Conservation (phyloP, 2,888 invertebrate species). For the Cantharis lateralis region DNA sequence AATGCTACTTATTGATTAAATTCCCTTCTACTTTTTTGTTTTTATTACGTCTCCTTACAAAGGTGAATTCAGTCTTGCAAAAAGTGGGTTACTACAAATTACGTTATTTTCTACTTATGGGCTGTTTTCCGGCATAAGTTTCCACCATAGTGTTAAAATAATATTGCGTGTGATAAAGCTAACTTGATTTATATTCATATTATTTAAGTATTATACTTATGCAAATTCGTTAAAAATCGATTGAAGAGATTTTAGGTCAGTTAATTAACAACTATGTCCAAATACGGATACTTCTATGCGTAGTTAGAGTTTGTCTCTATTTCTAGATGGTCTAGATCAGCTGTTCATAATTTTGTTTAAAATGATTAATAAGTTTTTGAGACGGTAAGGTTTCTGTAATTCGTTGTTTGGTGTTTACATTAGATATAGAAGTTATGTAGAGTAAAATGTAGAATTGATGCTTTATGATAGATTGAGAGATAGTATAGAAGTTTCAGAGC, state of each 20-base stretch:
- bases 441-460: not conserved
- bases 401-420: not conserved
- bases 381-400: not conserved
- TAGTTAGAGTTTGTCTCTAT: not conserved
- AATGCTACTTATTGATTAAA: not conserved
- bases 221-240: not conserved
- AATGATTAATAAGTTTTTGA: not conserved
- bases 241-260: not conserved
- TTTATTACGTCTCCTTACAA: not conserved
- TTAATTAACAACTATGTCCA: not conserved
- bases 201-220: not conserved
- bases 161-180: not conserved
- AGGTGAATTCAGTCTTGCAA: not conserved
- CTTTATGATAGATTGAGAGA: not conserved
- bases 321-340: not conserved
- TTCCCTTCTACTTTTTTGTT: not conserved
- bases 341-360: not conserved
- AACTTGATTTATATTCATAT: not conserved
- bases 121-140: not conserved
- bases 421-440: not conserved
- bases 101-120: not conserved
- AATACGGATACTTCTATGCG: not conserved
- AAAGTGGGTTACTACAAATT: not conserved
- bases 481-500: not conserved
- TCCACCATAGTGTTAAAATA: not conserved